Conservation (phyloP, 1,140 invertebrate genomes). For the Cherax quadricarinatus region DNA sequence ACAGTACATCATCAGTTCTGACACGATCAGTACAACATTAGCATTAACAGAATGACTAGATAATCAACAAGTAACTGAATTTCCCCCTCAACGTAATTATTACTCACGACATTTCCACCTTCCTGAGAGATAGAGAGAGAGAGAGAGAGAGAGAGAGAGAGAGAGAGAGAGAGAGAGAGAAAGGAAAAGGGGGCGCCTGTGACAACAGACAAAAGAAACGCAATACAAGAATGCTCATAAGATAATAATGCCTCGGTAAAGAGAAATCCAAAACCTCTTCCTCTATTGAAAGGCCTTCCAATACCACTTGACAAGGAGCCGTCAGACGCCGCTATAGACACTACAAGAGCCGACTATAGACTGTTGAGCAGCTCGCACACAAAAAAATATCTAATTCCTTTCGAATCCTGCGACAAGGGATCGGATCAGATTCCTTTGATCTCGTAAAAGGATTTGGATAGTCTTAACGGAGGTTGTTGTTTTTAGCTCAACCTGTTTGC, state of each 20-base stretch:
- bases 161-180: too few species aligned
- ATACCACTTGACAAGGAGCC: background rate
- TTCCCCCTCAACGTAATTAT: too few species aligned
- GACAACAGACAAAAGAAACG: too few species aligned
- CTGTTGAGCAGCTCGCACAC: background rate
- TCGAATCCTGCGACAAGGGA: background rate
- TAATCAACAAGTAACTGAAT: too few species aligned
- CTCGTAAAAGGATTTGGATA: background rate
- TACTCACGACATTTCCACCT: too few species aligned
- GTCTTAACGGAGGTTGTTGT: background rate
- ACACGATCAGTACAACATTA: too few species aligned
- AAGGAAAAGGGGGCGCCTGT: too few species aligned
- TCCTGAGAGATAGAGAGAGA: too few species aligned
- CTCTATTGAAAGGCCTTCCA: background rate
- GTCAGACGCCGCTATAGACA: background rate
- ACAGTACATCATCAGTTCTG: too few species aligned
- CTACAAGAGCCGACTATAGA: background rate
- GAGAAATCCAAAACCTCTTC: background rate
- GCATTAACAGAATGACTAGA: too few species aligned
- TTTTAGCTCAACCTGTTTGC: background rate
- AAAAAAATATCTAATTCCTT: background rate
- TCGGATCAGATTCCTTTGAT: conserved; percentile 8
- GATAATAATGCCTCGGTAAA: background rate
- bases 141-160: too few species aligned
- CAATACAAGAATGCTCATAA: background rate